These are phyloP conservation scores for Catocala fraxini DNA, from an alignment of 2,888 invertebrate species.

Conservation along the genomic window DNA sequence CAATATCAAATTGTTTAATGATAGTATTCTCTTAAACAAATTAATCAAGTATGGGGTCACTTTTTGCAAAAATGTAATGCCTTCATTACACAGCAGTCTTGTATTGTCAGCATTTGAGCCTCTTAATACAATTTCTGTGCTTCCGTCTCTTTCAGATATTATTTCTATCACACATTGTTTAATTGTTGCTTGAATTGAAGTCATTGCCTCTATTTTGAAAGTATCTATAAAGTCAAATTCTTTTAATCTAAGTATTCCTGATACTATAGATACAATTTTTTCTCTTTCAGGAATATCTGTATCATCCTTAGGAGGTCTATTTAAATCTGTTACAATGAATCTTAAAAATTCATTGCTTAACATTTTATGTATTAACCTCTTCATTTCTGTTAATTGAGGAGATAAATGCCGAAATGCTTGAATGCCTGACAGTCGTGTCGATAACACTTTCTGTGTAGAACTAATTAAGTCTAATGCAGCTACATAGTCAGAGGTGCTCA, in stretches of 20 bases:
- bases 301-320: constrained; percentile 90
- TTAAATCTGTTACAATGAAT: constrained; percentile 96
- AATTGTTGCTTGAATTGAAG: constrained; percentile 95
- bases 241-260: constrained; percentile 95
- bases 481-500: constrained; percentile 98
- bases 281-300: constrained; percentile 93
- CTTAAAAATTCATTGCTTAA: constrained; percentile 97
- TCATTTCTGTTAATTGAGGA: constrained; percentile 98
- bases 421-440: constrained; percentile 96
- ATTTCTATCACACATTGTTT: constrained; percentile 96
- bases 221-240: constrained; percentile 96
- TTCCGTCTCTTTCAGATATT: constrained; percentile 80
- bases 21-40: constrained; percentile 91
- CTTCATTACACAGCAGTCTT: constrained; percentile 89
- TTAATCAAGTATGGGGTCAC: constrained; percentile 90
- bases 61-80: constrained; percentile 90
- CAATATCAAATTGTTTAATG: constrained; percentile 92
- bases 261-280: constrained; percentile 94
- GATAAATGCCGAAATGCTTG: constrained; percentile 98
- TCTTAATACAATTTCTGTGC: constrained; percentile 79
- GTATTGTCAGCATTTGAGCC: constrained; percentile 79
- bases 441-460: constrained; percentile 97
- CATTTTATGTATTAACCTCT: constrained; percentile 98
- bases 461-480: constrained; percentile 98
- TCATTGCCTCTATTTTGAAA: constrained; percentile 95